These are phyloP conservation scores for Callosobruchus maculatus DNA, from an alignment of 2,888 invertebrate genomes.

Conservation along the genomic window DNA sequence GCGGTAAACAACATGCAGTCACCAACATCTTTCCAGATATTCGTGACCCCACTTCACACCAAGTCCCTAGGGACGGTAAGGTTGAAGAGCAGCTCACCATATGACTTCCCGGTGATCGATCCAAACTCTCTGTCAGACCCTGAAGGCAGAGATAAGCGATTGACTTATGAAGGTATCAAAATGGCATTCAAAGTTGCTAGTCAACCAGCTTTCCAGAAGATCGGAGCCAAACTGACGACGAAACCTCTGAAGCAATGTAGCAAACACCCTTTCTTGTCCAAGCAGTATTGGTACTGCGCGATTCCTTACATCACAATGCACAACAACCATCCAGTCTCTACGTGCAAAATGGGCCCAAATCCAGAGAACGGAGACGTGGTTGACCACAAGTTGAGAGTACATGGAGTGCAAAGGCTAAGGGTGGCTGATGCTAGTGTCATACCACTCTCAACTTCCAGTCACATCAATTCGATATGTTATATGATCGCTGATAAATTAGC, in stretches of 20 bases:
- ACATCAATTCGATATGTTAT: slow-evolving; percentile 18
- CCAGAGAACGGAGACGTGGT: slow-evolving; percentile 12
- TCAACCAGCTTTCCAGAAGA: slow-evolving; percentile 52
- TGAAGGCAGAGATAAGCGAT: slow-evolving; percentile 47
- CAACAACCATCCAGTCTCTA: slow-evolving; percentile 16
- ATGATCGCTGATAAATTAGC: slow-evolving; percentile 19
- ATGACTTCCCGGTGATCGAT: slow-evolving; percentile 56
- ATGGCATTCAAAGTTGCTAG: slow-evolving; percentile 47
- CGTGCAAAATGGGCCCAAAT: slow-evolving; percentile 20
- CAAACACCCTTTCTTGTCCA: slow-evolving; percentile 50
- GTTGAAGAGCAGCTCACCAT: slow-evolving; percentile 22
- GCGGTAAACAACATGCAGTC: slow-evolving; percentile 4
- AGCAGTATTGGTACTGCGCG: slow-evolving; percentile 68
- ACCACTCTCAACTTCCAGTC: slow-evolving; percentile 16
- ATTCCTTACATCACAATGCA: slow-evolving; percentile 30
- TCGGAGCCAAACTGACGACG: slow-evolving; percentile 46
- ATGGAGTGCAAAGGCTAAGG: slow-evolving; percentile 12
- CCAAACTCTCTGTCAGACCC: slow-evolving; percentile 62
- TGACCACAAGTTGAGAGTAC: slow-evolving; percentile 11
- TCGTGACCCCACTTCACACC: slow-evolving; percentile 32
- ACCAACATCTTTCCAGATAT: slow-evolving; percentile 19
- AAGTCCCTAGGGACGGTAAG: slow-evolving; percentile 60
- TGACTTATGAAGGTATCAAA: slow-evolving; percentile 52
- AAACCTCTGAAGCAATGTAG: slow-evolving; percentile 46
- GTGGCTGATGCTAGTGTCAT: slow-evolving; percentile 18